Conservation (phyloP, 2,113 vertebrate species). For the Ammodytes marinus region DNA sequence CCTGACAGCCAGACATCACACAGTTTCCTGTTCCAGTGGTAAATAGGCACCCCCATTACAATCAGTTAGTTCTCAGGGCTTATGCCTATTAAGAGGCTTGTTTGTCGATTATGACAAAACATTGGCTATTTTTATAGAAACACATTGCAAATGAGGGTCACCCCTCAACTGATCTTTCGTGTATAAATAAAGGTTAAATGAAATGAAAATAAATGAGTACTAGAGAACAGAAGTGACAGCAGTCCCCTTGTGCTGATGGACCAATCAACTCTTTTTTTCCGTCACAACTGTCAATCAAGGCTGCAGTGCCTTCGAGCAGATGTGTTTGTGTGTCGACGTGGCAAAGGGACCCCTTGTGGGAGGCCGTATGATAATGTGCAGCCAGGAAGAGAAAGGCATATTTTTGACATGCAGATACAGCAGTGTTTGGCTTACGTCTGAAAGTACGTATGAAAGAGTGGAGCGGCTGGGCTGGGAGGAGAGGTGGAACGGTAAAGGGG, state of each 20-base stretch:
- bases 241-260: constrained; percentile 40
- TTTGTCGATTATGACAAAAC: no score
- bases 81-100: constrained; percentile 18
- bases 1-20: constrained; percentile 56
- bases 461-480: constrained; percentile 3
- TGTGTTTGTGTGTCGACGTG: constrained; percentile 4
- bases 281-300: constrained; percentile 63
- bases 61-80: constrained; percentile 40
- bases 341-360: constrained; percentile 38
- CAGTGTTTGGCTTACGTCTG: not conserved
- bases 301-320: not conserved
- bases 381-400: constrained; percentile 47
- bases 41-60: constrained; percentile 58
- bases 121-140: no score
- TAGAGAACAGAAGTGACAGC: constrained; percentile 28
- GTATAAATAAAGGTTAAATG: no score
- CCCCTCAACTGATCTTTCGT: no score
- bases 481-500: constrained; percentile 6
- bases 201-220: not conserved
- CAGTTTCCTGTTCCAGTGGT: constrained; percentile 22
- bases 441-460: constrained; percentile 10
- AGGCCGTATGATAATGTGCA: constrained; percentile 47
- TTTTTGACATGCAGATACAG: constrained; percentile 7
- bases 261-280: constrained; percentile 57
- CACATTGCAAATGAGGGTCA: no score